Conservation (phyloP, 2,113 vertebrate species). For the Halichoerus grypus region DNA sequence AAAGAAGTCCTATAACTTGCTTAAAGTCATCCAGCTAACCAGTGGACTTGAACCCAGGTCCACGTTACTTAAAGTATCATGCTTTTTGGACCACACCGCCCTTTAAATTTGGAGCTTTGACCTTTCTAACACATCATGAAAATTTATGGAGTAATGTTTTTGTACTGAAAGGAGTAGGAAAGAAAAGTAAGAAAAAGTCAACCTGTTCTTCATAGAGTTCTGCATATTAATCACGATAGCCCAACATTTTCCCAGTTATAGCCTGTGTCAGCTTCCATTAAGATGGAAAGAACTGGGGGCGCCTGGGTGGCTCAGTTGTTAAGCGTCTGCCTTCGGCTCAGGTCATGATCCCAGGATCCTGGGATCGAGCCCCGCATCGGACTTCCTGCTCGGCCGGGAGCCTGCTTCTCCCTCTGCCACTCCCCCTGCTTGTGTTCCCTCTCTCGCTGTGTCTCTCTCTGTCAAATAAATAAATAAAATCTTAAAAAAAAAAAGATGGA, state of each 20-base stretch:
- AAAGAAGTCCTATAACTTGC: background rate
- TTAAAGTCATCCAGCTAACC: background rate
- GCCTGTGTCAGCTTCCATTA: slow-evolving; percentile 41
- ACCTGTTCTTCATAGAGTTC: background rate
- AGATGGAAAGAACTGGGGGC: background rate
- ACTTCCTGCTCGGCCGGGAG: no score
- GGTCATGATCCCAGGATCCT: no score
- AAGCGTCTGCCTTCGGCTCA: no score
- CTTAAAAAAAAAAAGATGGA: background rate
- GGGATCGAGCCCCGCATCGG: no score
- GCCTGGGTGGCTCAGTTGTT: no score
- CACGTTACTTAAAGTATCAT: background rate
- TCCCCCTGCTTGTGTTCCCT: no score
- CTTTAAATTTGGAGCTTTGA: background rate
- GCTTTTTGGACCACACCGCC: background rate
- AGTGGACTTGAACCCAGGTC: background rate
- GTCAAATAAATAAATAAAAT: no score
- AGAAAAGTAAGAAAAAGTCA: slow-evolving; percentile 32
- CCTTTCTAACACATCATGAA: slow-evolving; percentile 20
- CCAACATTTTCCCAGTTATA: slow-evolving; percentile 14
- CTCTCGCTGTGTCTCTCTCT: no score
- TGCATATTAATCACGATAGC: slow-evolving; percentile 24
- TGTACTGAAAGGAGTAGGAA: background rate
- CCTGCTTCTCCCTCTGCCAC: no score
- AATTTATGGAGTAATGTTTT: slow-evolving; percentile 27